Evolutionary conservation across 1,140 invertebrate genomes (phyloP).

Genomic region (Apolygus lucorum): DNA sequence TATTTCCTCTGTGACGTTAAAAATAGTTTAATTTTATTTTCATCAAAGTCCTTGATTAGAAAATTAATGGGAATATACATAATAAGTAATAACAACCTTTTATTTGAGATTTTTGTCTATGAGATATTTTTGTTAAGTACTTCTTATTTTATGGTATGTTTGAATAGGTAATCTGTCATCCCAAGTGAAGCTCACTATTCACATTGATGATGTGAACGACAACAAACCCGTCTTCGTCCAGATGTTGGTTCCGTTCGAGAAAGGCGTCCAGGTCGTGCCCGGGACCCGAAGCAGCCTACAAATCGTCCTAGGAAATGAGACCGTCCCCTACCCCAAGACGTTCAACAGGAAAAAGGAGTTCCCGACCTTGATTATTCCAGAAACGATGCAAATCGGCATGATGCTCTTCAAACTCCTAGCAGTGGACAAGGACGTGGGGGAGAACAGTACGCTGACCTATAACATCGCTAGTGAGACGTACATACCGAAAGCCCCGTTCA

Average conservation of each 20-base stretch:
- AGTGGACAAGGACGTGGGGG: conserved; percentile 66
- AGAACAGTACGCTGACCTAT: conserved; percentile 68
- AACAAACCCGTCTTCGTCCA: conserved; percentile 62
- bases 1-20: no score
- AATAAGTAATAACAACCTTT: no score
- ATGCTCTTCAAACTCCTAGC: conserved; percentile 71
- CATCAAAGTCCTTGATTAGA: no score
- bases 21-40: no score
- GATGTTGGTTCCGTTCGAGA: conserved; percentile 53
- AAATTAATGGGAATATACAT: no score
- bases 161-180: conserved; percentile 61
- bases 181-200: conserved; percentile 58
- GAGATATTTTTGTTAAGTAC: no score
- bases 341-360: conserved; percentile 29
- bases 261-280: conserved; percentile 52
- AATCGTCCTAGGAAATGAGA: conserved; percentile 30
- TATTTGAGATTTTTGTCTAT: no score
- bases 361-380: conserved; percentile 57
- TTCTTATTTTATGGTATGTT: no score
- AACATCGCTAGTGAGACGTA: conserved; percentile 56
- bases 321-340: conserved; percentile 21
- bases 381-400: conserved; percentile 63
- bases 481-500: conserved; percentile 43
- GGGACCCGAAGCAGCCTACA: conserved; percentile 21
- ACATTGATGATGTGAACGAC: conserved; percentile 73